Evolutionary conservation across 30 jellyfish, hydroid and myxozoan genomes (phyloP).

Genomic region (Hydra vulgaris): DNA sequence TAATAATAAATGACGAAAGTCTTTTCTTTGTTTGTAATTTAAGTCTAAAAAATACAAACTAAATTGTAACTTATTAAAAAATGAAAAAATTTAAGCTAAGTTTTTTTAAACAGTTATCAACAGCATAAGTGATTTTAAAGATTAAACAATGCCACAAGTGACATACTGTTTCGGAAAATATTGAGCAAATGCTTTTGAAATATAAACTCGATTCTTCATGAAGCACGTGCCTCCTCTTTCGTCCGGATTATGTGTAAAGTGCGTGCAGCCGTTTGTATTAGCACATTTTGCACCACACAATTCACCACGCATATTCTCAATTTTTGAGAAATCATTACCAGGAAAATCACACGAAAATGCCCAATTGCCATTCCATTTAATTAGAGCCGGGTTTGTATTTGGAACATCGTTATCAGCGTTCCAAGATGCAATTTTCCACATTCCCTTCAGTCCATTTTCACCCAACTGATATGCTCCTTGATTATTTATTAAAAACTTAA

Average conservation of each 20-base stretch:
- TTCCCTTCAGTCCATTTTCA: background rate
- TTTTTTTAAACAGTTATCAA: too few relatives aligned
- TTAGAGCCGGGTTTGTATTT: background rate
- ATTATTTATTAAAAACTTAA: background rate
- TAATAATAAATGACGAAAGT: too few relatives aligned
- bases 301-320: background rate
- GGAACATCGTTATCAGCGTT: background rate
- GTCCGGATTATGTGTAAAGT: background rate
- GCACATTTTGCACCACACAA: background rate
- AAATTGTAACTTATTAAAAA: too few relatives aligned
- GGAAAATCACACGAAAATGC: background rate
- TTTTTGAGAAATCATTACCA: background rate
- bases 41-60: too few relatives aligned
- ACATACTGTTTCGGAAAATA: background rate
- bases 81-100: too few relatives aligned
- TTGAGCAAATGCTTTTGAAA: background rate
- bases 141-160: background rate
- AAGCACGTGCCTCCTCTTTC: background rate
- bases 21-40: too few relatives aligned
- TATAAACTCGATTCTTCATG: background rate
- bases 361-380: background rate
- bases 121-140: too few relatives aligned
- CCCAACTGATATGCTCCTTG: background rate
- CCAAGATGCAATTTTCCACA: background rate
- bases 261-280: background rate